A percentile compares a stretch with the other conserved stretches of the same genome.
Evolutionary conservation across 2,113 vertebrate genomes (phyloP).

Genomic region (Progne subis): DNA sequence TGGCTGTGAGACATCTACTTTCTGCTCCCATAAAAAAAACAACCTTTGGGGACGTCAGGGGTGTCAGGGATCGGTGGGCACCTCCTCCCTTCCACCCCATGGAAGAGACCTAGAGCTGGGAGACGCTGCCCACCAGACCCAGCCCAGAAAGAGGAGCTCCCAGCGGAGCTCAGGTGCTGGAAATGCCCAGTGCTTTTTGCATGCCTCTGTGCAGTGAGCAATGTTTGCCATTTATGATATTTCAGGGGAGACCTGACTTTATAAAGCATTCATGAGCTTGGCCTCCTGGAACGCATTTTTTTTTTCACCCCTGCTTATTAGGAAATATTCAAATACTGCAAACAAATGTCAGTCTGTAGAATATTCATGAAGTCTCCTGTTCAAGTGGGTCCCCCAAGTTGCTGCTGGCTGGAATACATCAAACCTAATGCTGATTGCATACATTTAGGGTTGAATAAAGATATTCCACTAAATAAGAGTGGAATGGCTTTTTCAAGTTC

Average conservation of each 20-base stretch:
- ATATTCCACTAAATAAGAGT: constrained; percentile 7
- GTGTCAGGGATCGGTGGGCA: fast-evolving
- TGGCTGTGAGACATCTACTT: fast-evolving
- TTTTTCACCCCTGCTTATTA: constrained; percentile 18
- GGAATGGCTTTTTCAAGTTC: background rate
- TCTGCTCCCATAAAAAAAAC: background rate
- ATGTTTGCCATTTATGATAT: constrained; percentile 1
- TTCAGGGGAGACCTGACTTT: constrained; percentile 42
- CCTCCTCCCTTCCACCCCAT: background rate
- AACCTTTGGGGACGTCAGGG: background rate
- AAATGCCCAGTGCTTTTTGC: background rate
- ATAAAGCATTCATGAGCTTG: constrained; percentile 60
- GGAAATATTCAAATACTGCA: constrained; percentile 55
- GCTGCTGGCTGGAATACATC: constrained; percentile 58
- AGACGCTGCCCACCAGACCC: background rate
- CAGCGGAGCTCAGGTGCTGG: background rate
- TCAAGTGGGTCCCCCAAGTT: constrained; percentile 32
- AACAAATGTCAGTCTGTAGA: constrained; percentile 56
- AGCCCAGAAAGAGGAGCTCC: background rate
- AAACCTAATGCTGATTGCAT: constrained; percentile 57
- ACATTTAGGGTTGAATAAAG: constrained; percentile 46
- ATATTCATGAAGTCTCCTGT: constrained; percentile 64
- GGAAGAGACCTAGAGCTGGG: background rate
- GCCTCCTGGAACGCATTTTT: background rate
- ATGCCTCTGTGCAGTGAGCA: background rate